phyloP scores from a whole-genome alignment of 2,797 vertebrate genomes.

The Pangasius krempfi region DNA sequence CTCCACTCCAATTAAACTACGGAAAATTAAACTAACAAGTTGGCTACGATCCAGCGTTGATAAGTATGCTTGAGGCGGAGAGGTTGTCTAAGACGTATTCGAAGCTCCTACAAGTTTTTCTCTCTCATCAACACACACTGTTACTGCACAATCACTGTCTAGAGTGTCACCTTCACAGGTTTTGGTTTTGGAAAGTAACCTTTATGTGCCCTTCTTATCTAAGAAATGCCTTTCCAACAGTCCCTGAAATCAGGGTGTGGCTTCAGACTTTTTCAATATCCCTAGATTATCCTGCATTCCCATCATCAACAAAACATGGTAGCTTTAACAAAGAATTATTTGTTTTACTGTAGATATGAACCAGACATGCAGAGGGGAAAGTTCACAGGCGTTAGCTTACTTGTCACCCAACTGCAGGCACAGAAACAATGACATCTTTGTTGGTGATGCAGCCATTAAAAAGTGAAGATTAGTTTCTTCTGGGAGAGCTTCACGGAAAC shows the following conservation, averaged over 20 bases:
- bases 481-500: background rate
- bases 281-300: background rate
- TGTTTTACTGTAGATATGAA: background rate
- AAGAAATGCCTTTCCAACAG: background rate
- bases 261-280: background rate
- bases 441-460: background rate
- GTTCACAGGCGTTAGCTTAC: background rate
- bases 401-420: background rate
- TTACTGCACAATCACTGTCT: background rate
- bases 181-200: background rate
- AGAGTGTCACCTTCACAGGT: background rate
- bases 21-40: background rate
- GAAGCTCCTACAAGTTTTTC: background rate
- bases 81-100: no score
- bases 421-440: background rate
- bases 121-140: background rate
- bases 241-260: background rate
- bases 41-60: background rate
- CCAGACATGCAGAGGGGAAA: background rate
- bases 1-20: background rate
- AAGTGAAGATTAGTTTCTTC: conserved; percentile 6
- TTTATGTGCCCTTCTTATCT: background rate
- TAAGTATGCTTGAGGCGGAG: background rate
- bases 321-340: background rate
- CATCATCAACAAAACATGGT: no score